Evolutionary conservation across 1,140 invertebrate genomes (phyloP), one percentile per base, ranked within the genome.

Genomic region (Drosophila bifasciata): DNA sequence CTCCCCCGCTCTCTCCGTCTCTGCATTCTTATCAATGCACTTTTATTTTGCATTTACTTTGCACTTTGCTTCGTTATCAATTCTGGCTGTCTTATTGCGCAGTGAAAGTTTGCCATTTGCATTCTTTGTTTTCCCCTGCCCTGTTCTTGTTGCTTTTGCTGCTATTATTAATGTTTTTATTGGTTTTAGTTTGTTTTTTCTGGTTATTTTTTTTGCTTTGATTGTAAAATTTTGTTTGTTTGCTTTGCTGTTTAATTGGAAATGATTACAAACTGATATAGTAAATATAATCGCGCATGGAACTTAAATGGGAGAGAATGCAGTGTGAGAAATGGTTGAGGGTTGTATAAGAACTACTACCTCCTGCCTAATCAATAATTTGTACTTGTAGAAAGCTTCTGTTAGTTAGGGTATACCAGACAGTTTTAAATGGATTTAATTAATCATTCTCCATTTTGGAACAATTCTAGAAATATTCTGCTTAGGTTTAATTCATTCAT

Each of bases 91-190:
- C 77, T 69, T 90, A 90, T 90, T 90, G 86, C 86, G 86, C 86
- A 90, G 86, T 90, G 86, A 90, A 90, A 90, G 86, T 89, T 79
- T 84, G 80, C 43, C 63, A 67, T 70, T 70, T 77, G 50, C 48
- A 45, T 49, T 58, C 59, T 46, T 36, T 56, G 23, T 36, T 19
- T 21, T 46, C 43, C n/a, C 9, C 21, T 44, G 32, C 19, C 28
- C 39, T 44, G 8, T 48, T 56, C 56, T 61, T 39, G 39, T 52
- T 64, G 40, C 43, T 51, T 46, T 52, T 68, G 40, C 46, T 55
- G 50, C 39, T 64, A 71, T 45, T 67, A 63, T 56, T 56, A 56
- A 46, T 73, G 68, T 44, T 9, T 28, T 3, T 28, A 28, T 13
- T 36, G 32, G 3, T 36, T 36, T 55, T 55, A 55, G 52, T 41